Percentiles rank a stretch among this genome's conserved stretches.
Evolutionary conservation across 2,113 vertebrate species (phyloP).

Genomic region (Ancistrus triradiatus): DNA sequence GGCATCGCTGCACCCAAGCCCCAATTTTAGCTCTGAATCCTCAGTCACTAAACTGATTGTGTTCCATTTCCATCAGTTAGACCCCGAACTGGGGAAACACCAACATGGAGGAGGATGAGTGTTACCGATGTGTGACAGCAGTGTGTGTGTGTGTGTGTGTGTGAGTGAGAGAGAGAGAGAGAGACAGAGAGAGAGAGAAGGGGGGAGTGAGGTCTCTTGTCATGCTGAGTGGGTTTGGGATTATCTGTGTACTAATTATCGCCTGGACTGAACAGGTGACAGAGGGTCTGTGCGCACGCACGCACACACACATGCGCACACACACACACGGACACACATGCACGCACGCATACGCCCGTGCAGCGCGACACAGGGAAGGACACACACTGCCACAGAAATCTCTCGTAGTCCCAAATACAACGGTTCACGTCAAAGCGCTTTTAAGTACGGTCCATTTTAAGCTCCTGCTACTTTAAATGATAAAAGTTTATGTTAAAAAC

Average conservation of each 20-base stretch:
- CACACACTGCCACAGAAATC: not conserved
- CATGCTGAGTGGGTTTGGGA: conserved; percentile 47
- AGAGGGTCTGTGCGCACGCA: conserved; percentile 39
- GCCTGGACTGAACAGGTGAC: conserved; percentile 37
- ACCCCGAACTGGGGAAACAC: not conserved
- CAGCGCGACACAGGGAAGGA: not conserved
- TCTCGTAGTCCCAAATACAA: too few species aligned
- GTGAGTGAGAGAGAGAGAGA: conserved; percentile 26
- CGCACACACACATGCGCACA: conserved; percentile 37
- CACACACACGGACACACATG: conserved; percentile 10
- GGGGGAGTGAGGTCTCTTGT: conserved; percentile 31
- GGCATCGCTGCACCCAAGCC: too few species aligned
- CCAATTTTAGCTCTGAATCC: too few species aligned
- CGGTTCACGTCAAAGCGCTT: too few species aligned
- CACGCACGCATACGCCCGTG: too few species aligned
- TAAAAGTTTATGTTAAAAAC: too few species aligned
- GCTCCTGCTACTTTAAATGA: too few species aligned
- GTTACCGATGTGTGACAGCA: too few species aligned
- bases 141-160: conserved; percentile 39
- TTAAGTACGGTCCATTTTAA: too few species aligned
- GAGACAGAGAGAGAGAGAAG: too few species aligned
- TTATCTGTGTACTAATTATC: conserved; percentile 50
- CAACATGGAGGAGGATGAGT: not conserved
- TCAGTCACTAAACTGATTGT: too few species aligned
- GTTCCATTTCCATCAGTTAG: too few species aligned